Conservation (phyloP, 2,888 invertebrate genomes). For the Hyposoter dolosus region DNA sequence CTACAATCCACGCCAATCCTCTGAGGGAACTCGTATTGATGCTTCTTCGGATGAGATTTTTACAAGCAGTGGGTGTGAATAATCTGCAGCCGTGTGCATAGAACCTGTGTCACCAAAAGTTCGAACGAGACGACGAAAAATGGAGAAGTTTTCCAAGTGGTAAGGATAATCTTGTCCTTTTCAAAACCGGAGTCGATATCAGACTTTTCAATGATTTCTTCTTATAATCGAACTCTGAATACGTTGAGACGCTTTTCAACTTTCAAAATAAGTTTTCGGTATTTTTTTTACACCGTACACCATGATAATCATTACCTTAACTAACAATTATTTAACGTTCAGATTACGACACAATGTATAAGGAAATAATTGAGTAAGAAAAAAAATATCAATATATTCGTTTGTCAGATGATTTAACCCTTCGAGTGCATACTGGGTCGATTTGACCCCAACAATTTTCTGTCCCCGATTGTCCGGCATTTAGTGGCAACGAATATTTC, state of each 20-base stretch:
- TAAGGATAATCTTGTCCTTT: background rate
- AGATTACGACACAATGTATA: background rate
- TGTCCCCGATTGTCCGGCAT: no score
- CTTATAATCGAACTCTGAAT: background rate
- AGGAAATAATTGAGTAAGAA: background rate
- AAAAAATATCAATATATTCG: background rate
- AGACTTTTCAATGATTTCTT: background rate
- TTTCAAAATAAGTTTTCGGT: background rate
- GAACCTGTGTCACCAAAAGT: background rate
- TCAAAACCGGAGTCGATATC: conserved; percentile 5
- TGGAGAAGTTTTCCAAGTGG: background rate
- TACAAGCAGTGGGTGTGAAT: conserved; percentile 52
- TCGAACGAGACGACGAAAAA: background rate
- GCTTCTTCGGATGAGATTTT: conserved; percentile 54
- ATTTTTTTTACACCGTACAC: background rate
- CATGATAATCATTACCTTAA: background rate
- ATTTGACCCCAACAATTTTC: no score
- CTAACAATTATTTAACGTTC: background rate
- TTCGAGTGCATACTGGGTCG: no score
- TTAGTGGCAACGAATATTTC: no score
- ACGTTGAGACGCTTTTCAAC: background rate
- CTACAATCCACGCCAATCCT: conserved; percentile 68
- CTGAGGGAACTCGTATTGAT: conserved; percentile 31
- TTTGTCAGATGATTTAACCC: no score
- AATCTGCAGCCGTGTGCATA: conserved; percentile 1